Evolutionary conservation across 2,888 invertebrate genomes (phyloP), one percentile per base, ranked within the genome.

Genomic region (Lysandra coridon): DNA sequence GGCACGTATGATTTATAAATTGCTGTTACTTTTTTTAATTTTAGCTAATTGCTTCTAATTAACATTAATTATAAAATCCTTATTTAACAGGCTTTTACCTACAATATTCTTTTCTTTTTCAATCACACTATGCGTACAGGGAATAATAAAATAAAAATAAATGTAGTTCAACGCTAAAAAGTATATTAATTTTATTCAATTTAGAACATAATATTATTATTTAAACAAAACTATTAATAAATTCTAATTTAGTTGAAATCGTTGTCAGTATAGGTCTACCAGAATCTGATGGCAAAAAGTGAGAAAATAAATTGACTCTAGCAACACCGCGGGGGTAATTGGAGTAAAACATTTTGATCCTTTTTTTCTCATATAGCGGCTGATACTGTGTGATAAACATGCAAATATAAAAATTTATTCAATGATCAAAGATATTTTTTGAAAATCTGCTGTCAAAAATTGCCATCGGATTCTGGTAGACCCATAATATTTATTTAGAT

Each of bases 401-500:
- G 23, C 23, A 23, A 23, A 23, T 23, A 23, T 23, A 23, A 23
- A 23, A 23, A 23, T 23, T 23, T 23, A 23, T 23, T 23, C 23
- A 23, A 23, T 23, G 23, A 23, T 23, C 23, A 23, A 23, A 23
- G 23, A 23, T 23, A 23, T 23, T 23, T 23, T 23, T 23, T 23
- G 23, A 23, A 23, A 23, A 23, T 23, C 23, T 23, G 23, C 23
- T 23, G 23, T 23, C 23, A 23, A 23, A 23, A 23, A 23, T 23
- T 23, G 23, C 23, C 23, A 23, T 23, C 23, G 23, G 23, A 23
- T 23, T 23, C 23, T 23, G 23, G 23, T 23, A 23, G 23, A 23
- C 23, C 23, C 0, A 23, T 23, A 33, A 57, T 17, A 57, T 57
- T 44, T 7, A 23, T 74, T 84, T 83, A 88, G 64, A 91, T 85